Conservation (phyloP, 1,140 invertebrate genomes). For the Dryas iulia region DNA sequence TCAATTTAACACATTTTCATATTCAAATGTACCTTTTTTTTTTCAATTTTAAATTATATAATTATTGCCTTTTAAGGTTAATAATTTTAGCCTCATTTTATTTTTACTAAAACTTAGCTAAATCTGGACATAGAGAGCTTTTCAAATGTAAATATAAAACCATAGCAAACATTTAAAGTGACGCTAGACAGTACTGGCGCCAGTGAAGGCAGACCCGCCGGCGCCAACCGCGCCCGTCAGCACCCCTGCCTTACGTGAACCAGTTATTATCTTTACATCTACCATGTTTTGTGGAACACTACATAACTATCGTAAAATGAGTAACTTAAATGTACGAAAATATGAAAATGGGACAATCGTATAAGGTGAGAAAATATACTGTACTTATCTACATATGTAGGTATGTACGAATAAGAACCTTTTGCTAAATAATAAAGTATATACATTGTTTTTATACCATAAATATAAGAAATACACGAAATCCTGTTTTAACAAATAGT, state of each 20-base stretch:
- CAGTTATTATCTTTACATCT: constrained; percentile 19
- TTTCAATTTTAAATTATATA: too few relatives aligned
- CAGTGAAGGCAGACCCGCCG: constrained; percentile 40
- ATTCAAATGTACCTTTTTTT: too few relatives aligned
- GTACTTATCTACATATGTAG: too few relatives aligned
- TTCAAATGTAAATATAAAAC: constrained; percentile 1
- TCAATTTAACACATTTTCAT: too few relatives aligned
- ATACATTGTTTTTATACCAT: too few relatives aligned
- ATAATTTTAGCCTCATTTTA: background rate
- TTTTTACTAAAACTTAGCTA: background rate
- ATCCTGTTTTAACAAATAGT: background rate
- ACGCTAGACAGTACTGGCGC: constrained; percentile 19
- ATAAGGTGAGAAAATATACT: too few relatives aligned
- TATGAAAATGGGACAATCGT: too few relatives aligned
- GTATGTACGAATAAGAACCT: too few relatives aligned
- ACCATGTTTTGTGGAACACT: background rate
- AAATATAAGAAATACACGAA: too few relatives aligned
- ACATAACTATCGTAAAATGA: background rate
- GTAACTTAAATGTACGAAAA: background rate
- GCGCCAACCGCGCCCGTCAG: constrained; percentile 25
- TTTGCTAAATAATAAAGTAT: too few relatives aligned
- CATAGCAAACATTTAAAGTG: constrained; percentile 20
- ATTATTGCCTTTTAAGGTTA: background rate
- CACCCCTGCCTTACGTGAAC: constrained; percentile 27
- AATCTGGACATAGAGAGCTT: background rate